These are phyloP conservation scores for Drosophila bipectinata DNA, from an alignment of 1,140 invertebrate species.

Conservation along the genomic window DNA sequence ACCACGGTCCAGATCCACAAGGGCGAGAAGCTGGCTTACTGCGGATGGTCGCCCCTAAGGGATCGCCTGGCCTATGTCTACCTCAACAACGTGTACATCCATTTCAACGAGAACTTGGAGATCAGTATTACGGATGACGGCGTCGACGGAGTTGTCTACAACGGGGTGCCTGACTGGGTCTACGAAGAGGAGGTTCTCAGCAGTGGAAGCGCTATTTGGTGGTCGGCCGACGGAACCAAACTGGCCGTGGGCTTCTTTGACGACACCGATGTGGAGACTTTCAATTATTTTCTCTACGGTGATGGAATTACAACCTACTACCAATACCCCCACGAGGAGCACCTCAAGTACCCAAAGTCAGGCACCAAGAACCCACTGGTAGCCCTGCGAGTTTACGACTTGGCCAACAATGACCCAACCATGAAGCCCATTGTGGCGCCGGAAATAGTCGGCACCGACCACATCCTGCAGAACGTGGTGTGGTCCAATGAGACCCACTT, in stretches of 20 bases:
- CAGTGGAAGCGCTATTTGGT: constrained; percentile 94
- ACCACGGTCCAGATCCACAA: constrained; percentile 83
- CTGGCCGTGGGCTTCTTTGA: constrained; percentile 93
- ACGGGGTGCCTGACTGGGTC: constrained; percentile 91
- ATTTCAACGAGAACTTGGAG: constrained; percentile 83
- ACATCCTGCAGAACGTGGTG: constrained; percentile 87
- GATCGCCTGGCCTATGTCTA: constrained; percentile 91
- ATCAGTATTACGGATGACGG: constrained; percentile 87
- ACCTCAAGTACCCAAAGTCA: constrained; percentile 93
- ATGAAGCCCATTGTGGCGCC: constrained; percentile 81
- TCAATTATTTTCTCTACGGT: constrained; percentile 87
- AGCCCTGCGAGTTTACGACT: constrained; percentile 88
- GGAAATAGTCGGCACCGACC: constrained; percentile 84
- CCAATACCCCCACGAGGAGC: constrained; percentile 94
- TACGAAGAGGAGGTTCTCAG: constrained; percentile 96
- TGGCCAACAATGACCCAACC: constrained; percentile 82
- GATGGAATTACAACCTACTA: constrained; percentile 88
- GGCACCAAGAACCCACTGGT: constrained; percentile 92
- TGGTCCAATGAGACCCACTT: constrained; percentile 91
- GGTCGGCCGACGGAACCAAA: constrained; percentile 91
- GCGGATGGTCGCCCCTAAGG: constrained; percentile 89
- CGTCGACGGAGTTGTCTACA: constrained; percentile 88
- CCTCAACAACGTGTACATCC: constrained; percentile 89
- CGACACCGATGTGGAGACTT: constrained; percentile 89
- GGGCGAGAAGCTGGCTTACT: constrained; percentile 87